Percentiles rank a stretch among this genome's conserved stretches.
These are phyloP conservation scores for Conopomorpha cramerella DNA, from an alignment of 1,140 invertebrate species.

Conservation along the genomic window DNA sequence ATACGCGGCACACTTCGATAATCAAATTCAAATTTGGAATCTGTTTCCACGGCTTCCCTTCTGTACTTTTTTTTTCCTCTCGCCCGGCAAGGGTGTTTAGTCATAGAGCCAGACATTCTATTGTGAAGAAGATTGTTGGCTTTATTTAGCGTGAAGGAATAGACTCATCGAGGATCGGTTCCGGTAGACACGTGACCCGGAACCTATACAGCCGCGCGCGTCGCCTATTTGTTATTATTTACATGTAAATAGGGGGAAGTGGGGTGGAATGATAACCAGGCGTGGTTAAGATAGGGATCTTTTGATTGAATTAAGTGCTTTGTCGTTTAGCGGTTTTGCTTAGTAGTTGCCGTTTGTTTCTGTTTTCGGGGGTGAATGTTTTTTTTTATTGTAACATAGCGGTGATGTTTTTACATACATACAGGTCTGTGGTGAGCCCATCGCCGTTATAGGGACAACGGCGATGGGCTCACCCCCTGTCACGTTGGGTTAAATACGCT, in stretches of 20 bases:
- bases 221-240: constrained; percentile 49
- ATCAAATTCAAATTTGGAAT: constrained; percentile 61
- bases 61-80: constrained; percentile 20
- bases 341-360: constrained; percentile 10
- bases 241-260: constrained; percentile 38
- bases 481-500: too few species aligned
- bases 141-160: constrained; percentile 54
- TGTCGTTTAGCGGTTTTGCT: constrained; percentile 24
- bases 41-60: constrained; percentile 36
- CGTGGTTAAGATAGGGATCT: constrained; percentile 37
- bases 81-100: constrained; percentile 19
- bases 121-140: constrained; percentile 52
- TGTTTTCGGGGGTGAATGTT: constrained; percentile 4
- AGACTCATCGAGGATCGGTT: constrained; percentile 45
- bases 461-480: too few species aligned
- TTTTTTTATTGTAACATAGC: neutral
- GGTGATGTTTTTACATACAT: too few species aligned
- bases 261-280: constrained; percentile 42
- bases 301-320: constrained; percentile 44
- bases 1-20: constrained; percentile 56
- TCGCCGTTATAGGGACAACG: too few species aligned
- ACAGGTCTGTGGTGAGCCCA: too few species aligned
- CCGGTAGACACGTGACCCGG: constrained; percentile 52
- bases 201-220: constrained; percentile 48
- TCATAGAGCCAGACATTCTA: constrained; percentile 27